phyloP scores from a whole-genome alignment of 2,113 vertebrate genomes.

The rat (Rattus norvegicus) region DNA sequence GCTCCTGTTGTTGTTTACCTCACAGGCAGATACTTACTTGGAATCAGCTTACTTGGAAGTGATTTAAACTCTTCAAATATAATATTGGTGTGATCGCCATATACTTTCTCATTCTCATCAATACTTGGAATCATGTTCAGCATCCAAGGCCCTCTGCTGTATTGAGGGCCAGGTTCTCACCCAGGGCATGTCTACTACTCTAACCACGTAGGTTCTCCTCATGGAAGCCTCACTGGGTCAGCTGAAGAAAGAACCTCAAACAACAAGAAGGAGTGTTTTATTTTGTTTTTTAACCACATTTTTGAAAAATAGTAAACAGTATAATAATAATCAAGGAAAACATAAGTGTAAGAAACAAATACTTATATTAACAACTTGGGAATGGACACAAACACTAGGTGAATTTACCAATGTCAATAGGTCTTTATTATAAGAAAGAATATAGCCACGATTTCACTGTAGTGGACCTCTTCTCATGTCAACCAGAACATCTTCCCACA shows the following conservation, averaged over 20 bases:
- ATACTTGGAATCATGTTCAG: neutral
- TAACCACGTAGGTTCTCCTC: neutral
- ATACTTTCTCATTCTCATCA: neutral
- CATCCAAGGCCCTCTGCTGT: neutral
- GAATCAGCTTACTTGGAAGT: neutral
- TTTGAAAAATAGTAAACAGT: conserved; percentile 15
- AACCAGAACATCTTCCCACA: neutral
- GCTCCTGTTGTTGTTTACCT: neutral
- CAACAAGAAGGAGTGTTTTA: neutral
- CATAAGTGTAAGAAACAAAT: neutral
- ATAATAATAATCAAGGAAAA: neutral
- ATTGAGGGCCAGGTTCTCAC: neutral
- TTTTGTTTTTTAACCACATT: neutral
- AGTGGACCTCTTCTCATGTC: neutral
- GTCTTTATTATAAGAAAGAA: neutral
- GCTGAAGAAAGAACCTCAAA: neutral
- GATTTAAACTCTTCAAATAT: conserved; percentile 4
- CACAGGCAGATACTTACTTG: neutral
- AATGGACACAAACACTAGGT: neutral
- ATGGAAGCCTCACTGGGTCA: neutral
- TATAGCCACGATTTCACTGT: neutral
- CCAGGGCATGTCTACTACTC: neutral
- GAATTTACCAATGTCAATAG: neutral
- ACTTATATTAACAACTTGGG: neutral
- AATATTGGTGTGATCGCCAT: neutral